These are phyloP conservation scores for Deladenus siricidicola DNA, from an alignment of 2,888 invertebrate genomes.

Conservation along the genomic window DNA sequence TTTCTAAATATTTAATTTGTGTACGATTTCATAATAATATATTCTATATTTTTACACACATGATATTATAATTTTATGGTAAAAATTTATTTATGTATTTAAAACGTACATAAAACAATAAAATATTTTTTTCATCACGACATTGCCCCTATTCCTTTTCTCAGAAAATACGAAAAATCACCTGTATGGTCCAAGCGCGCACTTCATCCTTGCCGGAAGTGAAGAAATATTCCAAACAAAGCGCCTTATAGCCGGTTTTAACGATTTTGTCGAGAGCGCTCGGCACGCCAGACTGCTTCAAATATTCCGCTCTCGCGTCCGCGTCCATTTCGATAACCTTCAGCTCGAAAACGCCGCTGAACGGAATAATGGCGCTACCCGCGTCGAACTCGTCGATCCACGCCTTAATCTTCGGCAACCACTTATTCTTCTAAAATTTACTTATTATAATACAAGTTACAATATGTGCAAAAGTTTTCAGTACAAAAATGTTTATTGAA, in stretches of 20 bases:
- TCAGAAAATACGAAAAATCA: no score
- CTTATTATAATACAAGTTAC: no score
- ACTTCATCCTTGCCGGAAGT: slow-evolving; percentile 92
- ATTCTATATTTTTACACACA: no score
- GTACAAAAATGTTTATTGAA: no score
- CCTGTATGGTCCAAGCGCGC: slow-evolving; percentile 98
- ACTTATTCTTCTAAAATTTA: slow-evolving; percentile 49
- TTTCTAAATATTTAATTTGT: slow-evolving; percentile 71
- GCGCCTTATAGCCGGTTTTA: slow-evolving; percentile 86
- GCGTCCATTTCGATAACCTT: slow-evolving; percentile 74
- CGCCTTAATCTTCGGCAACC: slow-evolving; percentile 87
- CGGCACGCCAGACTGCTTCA: slow-evolving; percentile 63
- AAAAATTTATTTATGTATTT: no score
- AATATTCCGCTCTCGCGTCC: slow-evolving; percentile 68
- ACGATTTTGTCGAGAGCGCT: slow-evolving; percentile 67
- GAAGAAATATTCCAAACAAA: slow-evolving; percentile 95
- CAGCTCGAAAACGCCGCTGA: slow-evolving; percentile 83
- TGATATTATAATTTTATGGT: no score
- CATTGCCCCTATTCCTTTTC: no score
- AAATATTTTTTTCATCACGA: no score
- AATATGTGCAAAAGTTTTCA: no score
- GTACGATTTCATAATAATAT: no score
- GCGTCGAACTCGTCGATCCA: slow-evolving; percentile 97
- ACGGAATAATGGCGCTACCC: slow-evolving; percentile 71
- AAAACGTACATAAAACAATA: no score